Evolutionary conservation across 35 echinoderm and acorn worm genomes (phyloP).

Genomic region (Amphiura filiformis): DNA sequence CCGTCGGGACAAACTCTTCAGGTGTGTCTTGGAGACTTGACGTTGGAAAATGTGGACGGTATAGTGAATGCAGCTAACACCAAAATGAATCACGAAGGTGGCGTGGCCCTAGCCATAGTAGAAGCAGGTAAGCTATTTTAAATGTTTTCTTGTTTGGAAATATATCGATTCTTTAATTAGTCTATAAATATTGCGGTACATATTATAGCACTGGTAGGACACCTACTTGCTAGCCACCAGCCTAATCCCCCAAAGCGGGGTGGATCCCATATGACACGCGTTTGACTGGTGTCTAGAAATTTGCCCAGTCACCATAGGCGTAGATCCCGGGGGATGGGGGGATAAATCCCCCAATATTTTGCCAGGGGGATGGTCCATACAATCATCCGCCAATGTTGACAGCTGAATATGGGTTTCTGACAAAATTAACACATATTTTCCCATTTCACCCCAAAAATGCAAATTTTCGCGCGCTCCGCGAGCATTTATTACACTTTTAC

Average conservation of each 20-base stretch:
- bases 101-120: neutral
- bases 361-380: too few species aligned
- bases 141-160: too few species aligned
- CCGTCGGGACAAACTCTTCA: neutral
- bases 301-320: neutral
- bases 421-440: too few species aligned
- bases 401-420: too few species aligned
- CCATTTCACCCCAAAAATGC: too few species aligned
- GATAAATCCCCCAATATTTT: too few species aligned
- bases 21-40: neutral
- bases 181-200: neutral
- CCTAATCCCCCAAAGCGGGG: neutral
- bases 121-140: conserved; percentile 9
- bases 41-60: neutral
- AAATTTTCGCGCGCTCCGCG: too few species aligned
- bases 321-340: too few species aligned
- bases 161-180: neutral
- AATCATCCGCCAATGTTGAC: too few species aligned
- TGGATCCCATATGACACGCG: too few species aligned
- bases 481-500: too few species aligned
- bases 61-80: neutral
- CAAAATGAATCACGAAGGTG: neutral
- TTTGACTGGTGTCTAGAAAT: too few species aligned
- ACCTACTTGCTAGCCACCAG: neutral
- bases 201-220: neutral